These are phyloP conservation scores for Macrobrachium rosenbergii DNA, from an alignment of 1,140 invertebrate species.

Conservation along the genomic window DNA sequence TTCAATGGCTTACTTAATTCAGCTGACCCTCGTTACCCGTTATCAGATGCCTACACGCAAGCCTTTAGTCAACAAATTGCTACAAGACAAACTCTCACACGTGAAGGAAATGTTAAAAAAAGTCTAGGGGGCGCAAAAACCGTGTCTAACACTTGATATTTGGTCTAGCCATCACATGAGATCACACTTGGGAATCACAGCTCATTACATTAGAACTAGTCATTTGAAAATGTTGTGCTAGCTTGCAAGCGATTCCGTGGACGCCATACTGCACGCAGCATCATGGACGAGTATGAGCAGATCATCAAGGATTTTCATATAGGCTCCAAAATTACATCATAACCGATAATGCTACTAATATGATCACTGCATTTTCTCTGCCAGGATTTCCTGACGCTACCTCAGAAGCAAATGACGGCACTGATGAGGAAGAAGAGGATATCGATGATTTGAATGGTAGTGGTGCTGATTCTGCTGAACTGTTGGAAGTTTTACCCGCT, in stretches of 20 bases:
- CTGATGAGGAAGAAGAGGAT: no score
- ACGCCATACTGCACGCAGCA: constrained; percentile 39
- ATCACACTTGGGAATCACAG: constrained; percentile 24
- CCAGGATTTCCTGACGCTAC: no score
- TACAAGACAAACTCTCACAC: constrained; percentile 13
- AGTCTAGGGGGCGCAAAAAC: background rate
- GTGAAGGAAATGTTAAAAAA: background rate
- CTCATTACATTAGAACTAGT: constrained; percentile 29
- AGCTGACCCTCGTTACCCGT: constrained; percentile 15
- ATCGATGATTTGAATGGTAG: no score
- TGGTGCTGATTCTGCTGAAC: no score
- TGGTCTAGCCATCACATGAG: constrained; percentile 28
- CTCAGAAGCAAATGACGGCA: no score
- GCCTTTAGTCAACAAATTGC: constrained; percentile 8
- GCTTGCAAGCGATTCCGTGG: constrained; percentile 42
- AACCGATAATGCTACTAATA: constrained; percentile 48
- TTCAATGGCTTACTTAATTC: background rate
- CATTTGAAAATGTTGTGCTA: constrained; percentile 21
- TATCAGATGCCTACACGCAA: constrained; percentile 25
- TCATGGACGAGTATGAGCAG: constrained; percentile 31
- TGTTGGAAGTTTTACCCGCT: no score
- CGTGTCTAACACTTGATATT: constrained; percentile 26
- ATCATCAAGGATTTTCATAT: constrained; percentile 1
- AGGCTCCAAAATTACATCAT: constrained; percentile 20
- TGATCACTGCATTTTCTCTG: no score